Base-by-base conservation (phyloP, 2,113 vertebrate species). In the Candoia aspera region DNA sequence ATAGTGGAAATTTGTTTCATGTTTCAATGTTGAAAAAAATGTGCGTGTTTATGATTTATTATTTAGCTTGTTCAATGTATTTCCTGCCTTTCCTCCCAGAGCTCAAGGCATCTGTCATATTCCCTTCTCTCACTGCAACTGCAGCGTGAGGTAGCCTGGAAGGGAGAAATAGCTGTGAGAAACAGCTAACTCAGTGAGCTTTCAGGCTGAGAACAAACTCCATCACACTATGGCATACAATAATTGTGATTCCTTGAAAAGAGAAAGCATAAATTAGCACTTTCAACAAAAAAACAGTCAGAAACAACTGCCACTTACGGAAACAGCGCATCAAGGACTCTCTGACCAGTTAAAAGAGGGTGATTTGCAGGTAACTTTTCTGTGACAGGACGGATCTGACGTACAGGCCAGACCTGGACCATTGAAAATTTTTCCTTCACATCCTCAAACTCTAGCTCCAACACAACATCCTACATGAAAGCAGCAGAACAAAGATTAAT, bases 361-460 rank as follows among this genome's bases (percentile, higher is more conserved):
- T 99, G 98, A 95, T 99, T 99, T 91, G 99, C 99, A 0, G 99
- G 99, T 59, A 99, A 96, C 95, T 99, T 99, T 97, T 99, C 99
- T 0, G 99, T 99, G 94, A 99, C 99, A 2, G 99, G 99, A 11
- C 99, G 98, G 33, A 99, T 97, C 91, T 99, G 98, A 93, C 99
- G 98, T 49, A 99, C 99, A 2, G 99, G 99, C 99, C 99, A 99
- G 23, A 99, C 97, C 95, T 99, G 99, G 90, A 99, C 97, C 99
- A 99, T 99, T 57, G 97, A 99, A 96, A 99, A 99, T 96, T 99
- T 99, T 94, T 99, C 99, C 95, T 99, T 99, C 92, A 99, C 94
- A 0, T 98, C 98, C 95, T 99, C 99, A 95, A 99, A 99, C 96
- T 99, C 99, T 96, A 99, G 98, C 96, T 99, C 99, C 95, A 99